Conservation (phyloP, 1,140 invertebrate genomes). For the Bombyx mandarina region DNA sequence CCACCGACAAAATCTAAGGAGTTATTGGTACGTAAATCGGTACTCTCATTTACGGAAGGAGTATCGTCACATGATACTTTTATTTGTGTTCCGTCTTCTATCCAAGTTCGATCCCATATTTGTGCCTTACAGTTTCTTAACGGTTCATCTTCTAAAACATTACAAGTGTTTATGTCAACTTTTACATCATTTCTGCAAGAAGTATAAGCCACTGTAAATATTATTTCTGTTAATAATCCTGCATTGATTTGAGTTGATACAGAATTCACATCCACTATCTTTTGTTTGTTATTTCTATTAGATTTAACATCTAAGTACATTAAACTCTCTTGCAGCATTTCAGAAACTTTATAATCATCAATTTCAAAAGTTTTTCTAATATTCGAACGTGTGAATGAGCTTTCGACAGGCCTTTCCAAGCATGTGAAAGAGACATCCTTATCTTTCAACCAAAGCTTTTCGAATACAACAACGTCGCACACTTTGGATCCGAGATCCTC, state of each 20-base stretch:
- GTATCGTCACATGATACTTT: constrained; percentile 56
- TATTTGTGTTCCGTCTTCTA: constrained; percentile 61
- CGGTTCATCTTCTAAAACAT: constrained; percentile 30
- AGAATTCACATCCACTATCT: constrained; percentile 30
- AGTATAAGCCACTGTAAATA: constrained; percentile 62
- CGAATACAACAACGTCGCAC: constrained; percentile 36
- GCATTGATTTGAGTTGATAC: constrained; percentile 33
- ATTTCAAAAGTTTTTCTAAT: constrained; percentile 9
- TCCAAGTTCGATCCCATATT: constrained; percentile 76
- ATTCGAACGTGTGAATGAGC: constrained; percentile 21
- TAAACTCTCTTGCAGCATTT: constrained; percentile 35
- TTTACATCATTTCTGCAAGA: constrained; percentile 43
- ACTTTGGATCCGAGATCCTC: constrained; percentile 28
- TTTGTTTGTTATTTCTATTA: constrained; percentile 39
- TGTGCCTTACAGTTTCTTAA: constrained; percentile 63
- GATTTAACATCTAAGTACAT: constrained; percentile 36
- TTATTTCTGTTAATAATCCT: constrained; percentile 60
- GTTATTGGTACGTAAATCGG: constrained; percentile 15
- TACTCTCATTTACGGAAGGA: constrained; percentile 6
- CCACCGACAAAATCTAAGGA: constrained; percentile 15
- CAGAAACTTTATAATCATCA: constrained; percentile 27
- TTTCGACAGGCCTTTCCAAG: constrained; percentile 24
- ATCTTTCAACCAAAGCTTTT: constrained; percentile 30
- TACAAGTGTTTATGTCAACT: constrained; percentile 23
- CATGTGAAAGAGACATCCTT: constrained; percentile 29